Base-by-base conservation (phyloP, 2,888 invertebrate species). In the Gnatocerus cornutus region DNA sequence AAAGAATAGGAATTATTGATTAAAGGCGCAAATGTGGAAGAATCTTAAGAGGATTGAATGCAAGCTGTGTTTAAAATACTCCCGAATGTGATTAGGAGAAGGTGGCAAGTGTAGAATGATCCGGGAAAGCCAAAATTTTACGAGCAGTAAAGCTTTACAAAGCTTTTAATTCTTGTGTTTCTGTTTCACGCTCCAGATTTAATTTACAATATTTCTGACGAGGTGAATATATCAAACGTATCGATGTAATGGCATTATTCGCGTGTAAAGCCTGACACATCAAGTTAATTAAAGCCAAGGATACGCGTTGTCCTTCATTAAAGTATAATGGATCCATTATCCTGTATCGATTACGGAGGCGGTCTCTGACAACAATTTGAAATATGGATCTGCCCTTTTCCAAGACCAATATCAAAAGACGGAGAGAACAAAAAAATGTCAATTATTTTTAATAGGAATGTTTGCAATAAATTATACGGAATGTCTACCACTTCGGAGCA, bases 401-500 rank as follows among this genome's bases (percentile, higher is more conserved):
- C 46, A 1, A 46, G 21, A 13, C 1, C n/a, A 46, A 8, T 6
- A 46, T 21, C 16, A 21, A 58, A 58, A 45, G 27, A 58, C 41
- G 55, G n/a, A 12, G 58, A 12, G 21, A 58, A 55, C 52, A 52
- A 52, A 55, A n/a, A 37, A 55, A 55, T 55, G 58, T 43, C 58
- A 58, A 43, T 43, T 58, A 58, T 58, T 58, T 58, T 58, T 58
- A 58, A 58, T 58, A 58, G 59, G 33, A 46, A 46, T 46, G 45
- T 46, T 59, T 46, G 59, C 59, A 46, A 58, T 58, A 58, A 58
- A 43, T 58, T 58, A 58, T 41, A 39, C 39, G 37, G 55, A 55
- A 55, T 55, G 55, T 30, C n/a, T 16, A 27, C 6, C 21, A 21
- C 21, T 21, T 21, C 21, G 1, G 21, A 21, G 21, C 21, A 21